Percentiles rank a stretch among this genome's conserved stretches.
Conservation (phyloP, 2,888 invertebrate genomes). For the Scaptomyza flava region DNA sequence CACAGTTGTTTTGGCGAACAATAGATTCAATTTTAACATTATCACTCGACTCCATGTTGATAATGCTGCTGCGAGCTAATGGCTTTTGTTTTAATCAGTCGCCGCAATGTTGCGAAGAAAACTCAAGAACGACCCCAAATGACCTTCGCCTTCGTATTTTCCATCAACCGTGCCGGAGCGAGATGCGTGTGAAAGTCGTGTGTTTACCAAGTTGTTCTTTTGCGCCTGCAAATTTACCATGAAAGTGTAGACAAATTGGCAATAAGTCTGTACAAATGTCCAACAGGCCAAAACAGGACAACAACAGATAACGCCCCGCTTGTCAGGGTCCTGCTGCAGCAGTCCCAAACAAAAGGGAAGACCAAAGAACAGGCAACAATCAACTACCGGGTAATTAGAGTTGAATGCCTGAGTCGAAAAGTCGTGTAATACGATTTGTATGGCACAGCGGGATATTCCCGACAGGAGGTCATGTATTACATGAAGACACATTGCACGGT, state of each 20-base stretch:
- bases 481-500: conserved; percentile 77
- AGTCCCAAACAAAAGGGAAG: conserved; percentile 52
- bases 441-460: conserved; percentile 68
- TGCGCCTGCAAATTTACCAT: conserved; percentile 52
- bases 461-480: conserved; percentile 54
- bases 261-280: conserved; percentile 32
- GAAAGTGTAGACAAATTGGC: conserved; percentile 74
- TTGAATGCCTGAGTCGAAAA: conserved; percentile 77
- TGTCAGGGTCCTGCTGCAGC: conserved; percentile 38
- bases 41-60: conserved; percentile 56
- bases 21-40: conserved; percentile 77
- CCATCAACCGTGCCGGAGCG: not conserved
- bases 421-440: conserved; percentile 84
- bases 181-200: conserved; percentile 67
- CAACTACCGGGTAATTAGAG: conserved; percentile 80
- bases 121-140: conserved; percentile 62
- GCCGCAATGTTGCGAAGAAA: conserved; percentile 15
- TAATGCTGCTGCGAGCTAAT: conserved; percentile 56
- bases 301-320: conserved; percentile 70
- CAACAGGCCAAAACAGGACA: conserved; percentile 42
- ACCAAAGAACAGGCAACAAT: conserved; percentile 47
- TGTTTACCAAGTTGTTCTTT: conserved; percentile 12
- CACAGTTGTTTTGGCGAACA: conserved; percentile 71
- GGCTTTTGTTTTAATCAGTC: conserved; percentile 67
- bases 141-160: conserved; percentile 57